phyloP scores from a whole-genome alignment of 92 coral and sea anemone genomes.

The Blastomussa wellsi region DNA sequence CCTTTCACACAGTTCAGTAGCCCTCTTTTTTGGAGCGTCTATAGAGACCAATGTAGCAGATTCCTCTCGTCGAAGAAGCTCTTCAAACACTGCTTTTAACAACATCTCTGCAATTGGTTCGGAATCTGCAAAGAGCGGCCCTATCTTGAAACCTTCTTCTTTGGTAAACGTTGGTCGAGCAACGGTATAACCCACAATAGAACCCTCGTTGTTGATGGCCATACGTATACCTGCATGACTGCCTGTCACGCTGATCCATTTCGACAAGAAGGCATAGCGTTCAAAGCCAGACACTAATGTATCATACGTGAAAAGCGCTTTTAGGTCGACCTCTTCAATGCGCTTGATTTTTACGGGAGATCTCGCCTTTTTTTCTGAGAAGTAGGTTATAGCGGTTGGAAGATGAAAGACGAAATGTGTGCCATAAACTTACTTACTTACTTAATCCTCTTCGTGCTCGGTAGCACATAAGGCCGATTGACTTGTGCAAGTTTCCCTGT shows the following conservation, averaged over 20 bases:
- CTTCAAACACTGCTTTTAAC: conserved; percentile 47
- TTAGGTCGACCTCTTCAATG: conserved; percentile 26
- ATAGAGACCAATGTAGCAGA: conserved; percentile 22
- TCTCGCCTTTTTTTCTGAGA: neutral
- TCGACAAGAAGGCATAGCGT: conserved; percentile 31
- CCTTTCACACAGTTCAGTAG: conserved; percentile 11
- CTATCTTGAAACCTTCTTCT: no score
- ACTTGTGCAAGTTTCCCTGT: no score
- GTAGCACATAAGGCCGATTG: no score
- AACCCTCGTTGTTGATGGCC: conserved; percentile 16
- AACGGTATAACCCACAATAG: no score
- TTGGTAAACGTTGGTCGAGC: no score
- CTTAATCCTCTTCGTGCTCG: no score
- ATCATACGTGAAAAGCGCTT: conserved; percentile 44
- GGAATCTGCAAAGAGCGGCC: no score
- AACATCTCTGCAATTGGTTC: conserved; percentile 40
- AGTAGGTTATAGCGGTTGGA: conserved; percentile 11
- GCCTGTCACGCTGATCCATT: conserved; percentile 29
- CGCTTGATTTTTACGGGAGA: neutral
- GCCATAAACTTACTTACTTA: no score
- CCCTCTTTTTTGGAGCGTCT: conserved; percentile 1
- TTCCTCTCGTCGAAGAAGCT: conserved; percentile 7
- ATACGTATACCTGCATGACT: conserved; percentile 43
- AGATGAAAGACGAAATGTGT: conserved; percentile 21
- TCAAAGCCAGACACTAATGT: conserved; percentile 44